phyloP scores from a whole-genome alignment of 2,888 invertebrate species.

The Salpingus planirostris region DNA sequence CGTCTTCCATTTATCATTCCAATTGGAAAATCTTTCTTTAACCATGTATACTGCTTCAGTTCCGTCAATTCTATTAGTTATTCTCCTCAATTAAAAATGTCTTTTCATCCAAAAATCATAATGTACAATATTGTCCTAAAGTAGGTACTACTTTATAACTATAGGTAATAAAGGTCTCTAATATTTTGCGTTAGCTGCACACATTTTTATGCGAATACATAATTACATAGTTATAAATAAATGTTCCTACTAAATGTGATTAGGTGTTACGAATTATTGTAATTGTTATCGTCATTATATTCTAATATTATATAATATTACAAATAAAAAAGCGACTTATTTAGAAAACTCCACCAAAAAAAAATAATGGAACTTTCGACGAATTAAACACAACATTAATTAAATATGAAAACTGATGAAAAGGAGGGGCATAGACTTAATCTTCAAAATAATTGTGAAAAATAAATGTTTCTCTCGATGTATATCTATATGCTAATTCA shows the following conservation, averaged over 20 bases:
- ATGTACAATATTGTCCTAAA: constrained; percentile 8
- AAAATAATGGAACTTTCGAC: too few relatives aligned
- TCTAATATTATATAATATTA: constrained; percentile 9
- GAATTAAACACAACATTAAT: too few relatives aligned
- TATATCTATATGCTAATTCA: constrained; percentile 9
- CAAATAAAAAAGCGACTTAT: constrained; percentile 7
- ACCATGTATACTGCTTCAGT: constrained; percentile 3
- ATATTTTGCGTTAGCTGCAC: constrained; percentile 3
- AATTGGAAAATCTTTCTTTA: too few relatives aligned
- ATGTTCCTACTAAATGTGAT: constrained; percentile 33
- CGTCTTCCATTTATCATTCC: too few relatives aligned
- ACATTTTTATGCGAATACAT: background rate
- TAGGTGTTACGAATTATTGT: constrained; percentile 21
- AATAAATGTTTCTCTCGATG: constrained; percentile 14
- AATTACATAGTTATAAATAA: constrained; percentile 23
- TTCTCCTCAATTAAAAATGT: too few relatives aligned
- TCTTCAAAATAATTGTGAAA: constrained; percentile 13
- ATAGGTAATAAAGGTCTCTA: too few relatives aligned
- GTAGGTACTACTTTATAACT: constrained; percentile 3
- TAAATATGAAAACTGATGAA: constrained; percentile 18
- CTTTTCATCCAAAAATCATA: constrained; percentile 10
- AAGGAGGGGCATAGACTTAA: constrained; percentile 42
- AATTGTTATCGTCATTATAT: constrained; percentile 14
- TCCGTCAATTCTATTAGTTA: too few relatives aligned
- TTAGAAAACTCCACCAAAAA: constrained; percentile 15